Evolutionary conservation across 2,797 vertebrate species (phyloP).

Genomic region (Crypturellus tataupa): DNA sequence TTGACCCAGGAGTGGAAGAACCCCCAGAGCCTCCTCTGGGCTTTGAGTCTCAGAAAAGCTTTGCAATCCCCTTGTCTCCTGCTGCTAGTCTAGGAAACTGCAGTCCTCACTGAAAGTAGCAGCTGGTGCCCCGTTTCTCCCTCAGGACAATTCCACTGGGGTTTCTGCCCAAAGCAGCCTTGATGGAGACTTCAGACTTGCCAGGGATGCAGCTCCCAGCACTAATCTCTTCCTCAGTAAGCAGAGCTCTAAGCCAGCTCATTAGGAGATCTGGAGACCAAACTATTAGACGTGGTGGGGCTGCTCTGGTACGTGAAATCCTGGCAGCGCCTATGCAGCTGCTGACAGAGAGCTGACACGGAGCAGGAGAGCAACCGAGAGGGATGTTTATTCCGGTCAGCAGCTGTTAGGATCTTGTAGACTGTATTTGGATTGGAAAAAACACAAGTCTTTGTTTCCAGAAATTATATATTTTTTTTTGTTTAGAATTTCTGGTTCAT

Average conservation of each 20-base stretch:
- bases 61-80: background rate
- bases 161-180: background rate
- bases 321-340: conserved; percentile 34
- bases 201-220: background rate
- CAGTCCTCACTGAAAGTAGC: background rate
- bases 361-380: background rate
- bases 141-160: background rate
- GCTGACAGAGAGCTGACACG: conserved; percentile 20
- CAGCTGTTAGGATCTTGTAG: background rate
- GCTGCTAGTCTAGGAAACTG: background rate
- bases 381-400: background rate
- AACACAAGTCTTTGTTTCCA: background rate
- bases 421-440: conserved; percentile 3
- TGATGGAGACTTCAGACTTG: background rate
- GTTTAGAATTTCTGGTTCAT: conserved; percentile 34
- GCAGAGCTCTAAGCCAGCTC: background rate
- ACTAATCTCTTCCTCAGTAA: background rate
- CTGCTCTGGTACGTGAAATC: conserved; percentile 43
- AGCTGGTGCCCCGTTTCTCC: background rate
- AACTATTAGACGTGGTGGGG: background rate
- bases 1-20: background rate
- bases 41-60: background rate
- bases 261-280: conserved; percentile 29
- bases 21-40: background rate
- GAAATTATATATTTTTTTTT: background rate